A percentile compares a stretch with the other conserved stretches of the same genome.
These are phyloP conservation scores for Erythrolamprus reginae DNA, from an alignment of 2,113 vertebrate species.

Conservation along the genomic window DNA sequence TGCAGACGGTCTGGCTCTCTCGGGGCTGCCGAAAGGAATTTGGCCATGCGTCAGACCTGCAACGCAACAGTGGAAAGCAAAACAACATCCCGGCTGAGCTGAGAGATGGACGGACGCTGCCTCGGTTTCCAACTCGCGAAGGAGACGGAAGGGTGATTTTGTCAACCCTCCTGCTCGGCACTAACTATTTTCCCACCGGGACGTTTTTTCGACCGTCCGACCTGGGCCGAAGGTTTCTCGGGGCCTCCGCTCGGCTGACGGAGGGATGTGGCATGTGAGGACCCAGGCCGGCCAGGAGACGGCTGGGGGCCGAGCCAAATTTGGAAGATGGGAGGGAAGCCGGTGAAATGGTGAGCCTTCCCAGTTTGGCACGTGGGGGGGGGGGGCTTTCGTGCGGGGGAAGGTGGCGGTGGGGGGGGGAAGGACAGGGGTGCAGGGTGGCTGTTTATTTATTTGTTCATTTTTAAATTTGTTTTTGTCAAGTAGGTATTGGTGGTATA, in stretches of 20 bases:
- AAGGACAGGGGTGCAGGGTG: not conserved
- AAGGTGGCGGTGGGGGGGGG: not conserved
- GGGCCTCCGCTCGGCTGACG: slow-evolving; percentile 22
- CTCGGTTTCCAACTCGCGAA: not conserved
- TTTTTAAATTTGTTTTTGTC: too few relatives aligned
- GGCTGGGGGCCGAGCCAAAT: slow-evolving; percentile 46
- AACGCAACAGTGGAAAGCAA: slow-evolving; percentile 52
- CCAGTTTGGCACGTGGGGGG: too few relatives aligned
- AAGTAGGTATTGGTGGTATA: too few relatives aligned
- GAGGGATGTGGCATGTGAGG: slow-evolving; percentile 51
- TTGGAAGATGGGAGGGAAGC: slow-evolving; percentile 78
- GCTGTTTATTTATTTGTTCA: too few relatives aligned
- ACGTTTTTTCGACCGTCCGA: accelerated
- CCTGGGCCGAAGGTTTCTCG: not conserved
- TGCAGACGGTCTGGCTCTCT: not conserved
- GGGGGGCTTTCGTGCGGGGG: not conserved
- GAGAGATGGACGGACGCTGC: not conserved
- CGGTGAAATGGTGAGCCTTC: slow-evolving; percentile 78
- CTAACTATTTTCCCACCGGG: not conserved
- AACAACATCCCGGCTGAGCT: slow-evolving; percentile 24
- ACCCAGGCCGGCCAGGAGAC: slow-evolving; percentile 35
- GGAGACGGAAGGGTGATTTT: not conserved
- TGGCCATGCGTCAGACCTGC: slow-evolving; percentile 34
- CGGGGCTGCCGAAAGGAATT: not conserved
- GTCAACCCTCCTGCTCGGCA: not conserved